Conservation (phyloP, 2,888 invertebrate genomes). For the Glaucopsyche alexis region DNA sequence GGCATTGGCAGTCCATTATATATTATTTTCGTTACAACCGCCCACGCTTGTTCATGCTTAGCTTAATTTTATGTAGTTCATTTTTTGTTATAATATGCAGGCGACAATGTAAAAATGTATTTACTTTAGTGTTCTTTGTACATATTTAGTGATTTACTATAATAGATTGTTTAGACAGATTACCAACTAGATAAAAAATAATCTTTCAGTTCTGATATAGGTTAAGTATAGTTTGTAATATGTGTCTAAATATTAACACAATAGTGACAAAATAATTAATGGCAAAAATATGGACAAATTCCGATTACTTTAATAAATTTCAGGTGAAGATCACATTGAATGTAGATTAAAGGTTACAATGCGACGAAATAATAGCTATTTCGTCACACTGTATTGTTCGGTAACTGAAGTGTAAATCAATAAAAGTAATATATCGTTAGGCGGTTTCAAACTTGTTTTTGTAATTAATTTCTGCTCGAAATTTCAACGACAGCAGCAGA, state of each 20-base stretch:
- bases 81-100: not conserved
- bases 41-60: not conserved
- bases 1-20: not conserved
- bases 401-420: conserved; percentile 62
- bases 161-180: too few relatives aligned
- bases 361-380: conserved; percentile 52
- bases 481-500: conserved; percentile 65
- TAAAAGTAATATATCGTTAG: conserved; percentile 56
- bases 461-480: conserved; percentile 70
- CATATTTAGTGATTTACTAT: not conserved
- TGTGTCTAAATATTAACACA: too few relatives aligned
- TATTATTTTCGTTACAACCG: not conserved
- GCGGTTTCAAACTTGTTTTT: conserved; percentile 63
- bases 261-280: too few relatives aligned
- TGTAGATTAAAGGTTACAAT: not conserved
- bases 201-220: too few relatives aligned
- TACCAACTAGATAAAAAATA: too few relatives aligned
- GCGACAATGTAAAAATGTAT: not conserved
- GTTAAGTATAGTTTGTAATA: too few relatives aligned
- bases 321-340: not conserved
- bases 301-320: too few relatives aligned
- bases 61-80: not conserved
- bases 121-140: not conserved
- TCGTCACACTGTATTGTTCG: too few relatives aligned
- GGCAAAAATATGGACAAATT: too few relatives aligned